Conservation (phyloP, 2,888 invertebrate species). For the Polietes domitor region DNA sequence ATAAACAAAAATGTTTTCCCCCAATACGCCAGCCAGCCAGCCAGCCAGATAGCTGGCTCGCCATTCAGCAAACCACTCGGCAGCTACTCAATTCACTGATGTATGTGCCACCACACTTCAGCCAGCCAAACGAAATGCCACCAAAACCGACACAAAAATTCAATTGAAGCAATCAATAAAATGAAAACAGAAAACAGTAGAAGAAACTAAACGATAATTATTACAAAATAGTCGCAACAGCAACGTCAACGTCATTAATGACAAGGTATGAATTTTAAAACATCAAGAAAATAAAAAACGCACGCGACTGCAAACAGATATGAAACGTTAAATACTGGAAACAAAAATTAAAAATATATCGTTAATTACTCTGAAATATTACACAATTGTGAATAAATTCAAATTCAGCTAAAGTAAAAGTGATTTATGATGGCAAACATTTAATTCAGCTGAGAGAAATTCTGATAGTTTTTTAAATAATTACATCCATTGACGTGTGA, state of each 20-base stretch:
- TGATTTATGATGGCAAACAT: not conserved
- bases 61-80: constrained; percentile 29
- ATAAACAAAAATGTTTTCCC: constrained; percentile 36
- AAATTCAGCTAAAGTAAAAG: not conserved
- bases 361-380: not conserved
- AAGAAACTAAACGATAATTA: constrained; percentile 45
- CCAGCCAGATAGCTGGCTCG: not conserved
- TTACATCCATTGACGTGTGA: no score
- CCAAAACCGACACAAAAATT: constrained; percentile 4
- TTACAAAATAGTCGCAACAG: constrained; percentile 56
- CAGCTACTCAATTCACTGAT: not conserved
- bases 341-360: constrained; percentile 3
- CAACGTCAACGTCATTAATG: constrained; percentile 56
- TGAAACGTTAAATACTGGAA: constrained; percentile 19
- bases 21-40: constrained; percentile 33
- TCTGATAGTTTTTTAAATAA: no score
- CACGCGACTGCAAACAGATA: constrained; percentile 53
- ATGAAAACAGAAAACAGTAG: constrained; percentile 40
- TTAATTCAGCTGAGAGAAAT: not conserved
- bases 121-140: constrained; percentile 12
- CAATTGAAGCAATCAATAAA: constrained; percentile 52
- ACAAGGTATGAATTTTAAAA: constrained; percentile 54
- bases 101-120: constrained; percentile 24
- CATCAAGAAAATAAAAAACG: constrained; percentile 17
- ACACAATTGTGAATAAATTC: not conserved